phyloP scores from a whole-genome alignment of 1,140 invertebrate species.

The Drosophila nikananu region DNA sequence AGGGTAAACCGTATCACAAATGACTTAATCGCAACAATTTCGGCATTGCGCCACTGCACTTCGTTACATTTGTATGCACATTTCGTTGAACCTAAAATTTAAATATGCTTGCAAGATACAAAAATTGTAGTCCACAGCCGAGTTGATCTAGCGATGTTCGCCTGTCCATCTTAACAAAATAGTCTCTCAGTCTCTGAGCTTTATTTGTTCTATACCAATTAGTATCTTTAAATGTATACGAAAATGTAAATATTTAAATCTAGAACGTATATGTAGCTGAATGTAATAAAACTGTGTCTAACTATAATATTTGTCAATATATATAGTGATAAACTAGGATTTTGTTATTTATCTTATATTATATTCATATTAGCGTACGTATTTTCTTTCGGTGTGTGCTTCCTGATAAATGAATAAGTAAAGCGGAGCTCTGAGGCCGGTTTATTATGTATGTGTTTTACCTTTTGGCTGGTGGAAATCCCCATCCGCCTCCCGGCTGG shows the following conservation, averaged over 20 bases:
- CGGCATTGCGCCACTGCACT: slow-evolving; percentile 8
- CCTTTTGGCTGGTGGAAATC: slow-evolving; percentile 44
- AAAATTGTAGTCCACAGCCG: background rate
- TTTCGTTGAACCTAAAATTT: background rate
- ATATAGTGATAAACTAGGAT: too few relatives aligned
- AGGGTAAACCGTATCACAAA: slow-evolving; percentile 51
- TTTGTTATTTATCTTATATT: too few relatives aligned
- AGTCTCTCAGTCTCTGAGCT: too few relatives aligned
- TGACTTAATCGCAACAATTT: slow-evolving; percentile 66
- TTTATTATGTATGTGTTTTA: slow-evolving; percentile 45
- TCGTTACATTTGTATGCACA: background rate
- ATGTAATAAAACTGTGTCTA: too few relatives aligned
- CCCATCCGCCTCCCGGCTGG: slow-evolving; percentile 28
- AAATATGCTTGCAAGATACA: background rate
- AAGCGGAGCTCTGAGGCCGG: slow-evolving; percentile 49
- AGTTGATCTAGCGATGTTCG: too few relatives aligned
- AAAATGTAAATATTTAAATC: too few relatives aligned
- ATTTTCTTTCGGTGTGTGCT: slow-evolving; percentile 29
- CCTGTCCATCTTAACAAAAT: too few relatives aligned
- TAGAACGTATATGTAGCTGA: too few relatives aligned
- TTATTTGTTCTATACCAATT: too few relatives aligned
- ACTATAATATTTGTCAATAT: too few relatives aligned
- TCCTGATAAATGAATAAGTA: slow-evolving; percentile 66
- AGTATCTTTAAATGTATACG: too few relatives aligned
- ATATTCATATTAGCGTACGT: too few relatives aligned